phyloP scores from a whole-genome alignment of 2,113 vertebrate genomes.

The Dasypus novemcinctus region DNA sequence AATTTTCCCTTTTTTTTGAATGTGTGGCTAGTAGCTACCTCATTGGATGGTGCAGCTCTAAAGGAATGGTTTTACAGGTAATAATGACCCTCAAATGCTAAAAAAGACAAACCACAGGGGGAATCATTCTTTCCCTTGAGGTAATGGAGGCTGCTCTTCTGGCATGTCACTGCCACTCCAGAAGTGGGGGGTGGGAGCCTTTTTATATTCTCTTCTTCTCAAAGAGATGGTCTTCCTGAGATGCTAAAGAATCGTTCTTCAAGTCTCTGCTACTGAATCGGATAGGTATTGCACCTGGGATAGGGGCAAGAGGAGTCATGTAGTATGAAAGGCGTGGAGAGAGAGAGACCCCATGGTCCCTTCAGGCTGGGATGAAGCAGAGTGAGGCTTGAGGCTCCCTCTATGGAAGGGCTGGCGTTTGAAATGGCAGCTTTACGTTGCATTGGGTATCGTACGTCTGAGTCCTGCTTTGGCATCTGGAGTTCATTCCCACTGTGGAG shows the following conservation, averaged over 20 bases:
- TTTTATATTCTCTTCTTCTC: background rate
- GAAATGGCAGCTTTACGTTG: background rate
- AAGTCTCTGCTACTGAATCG: background rate
- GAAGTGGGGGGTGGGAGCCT: background rate
- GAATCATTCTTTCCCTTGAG: background rate
- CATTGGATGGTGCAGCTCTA: background rate
- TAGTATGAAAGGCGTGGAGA: rapidly evolving
- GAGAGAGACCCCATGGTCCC: background rate
- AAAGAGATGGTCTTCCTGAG: background rate
- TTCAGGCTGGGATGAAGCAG: background rate
- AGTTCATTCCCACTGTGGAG: background rate
- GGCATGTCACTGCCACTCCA: background rate
- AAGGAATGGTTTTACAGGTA: background rate
- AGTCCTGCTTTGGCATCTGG: background rate
- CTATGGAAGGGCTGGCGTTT: too few species aligned
- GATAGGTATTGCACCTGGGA: too few species aligned
- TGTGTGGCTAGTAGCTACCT: background rate
- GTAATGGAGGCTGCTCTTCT: background rate
- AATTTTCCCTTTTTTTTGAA: background rate
- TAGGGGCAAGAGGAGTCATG: too few species aligned
- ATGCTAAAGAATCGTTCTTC: conserved; percentile 5
- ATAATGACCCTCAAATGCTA: background rate
- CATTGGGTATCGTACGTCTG: background rate
- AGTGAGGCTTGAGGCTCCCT: background rate
- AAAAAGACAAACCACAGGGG: background rate